These are phyloP conservation scores for Empidonax alnorum DNA, from an alignment of 2,113 vertebrate genomes.

Conservation along the genomic window DNA sequence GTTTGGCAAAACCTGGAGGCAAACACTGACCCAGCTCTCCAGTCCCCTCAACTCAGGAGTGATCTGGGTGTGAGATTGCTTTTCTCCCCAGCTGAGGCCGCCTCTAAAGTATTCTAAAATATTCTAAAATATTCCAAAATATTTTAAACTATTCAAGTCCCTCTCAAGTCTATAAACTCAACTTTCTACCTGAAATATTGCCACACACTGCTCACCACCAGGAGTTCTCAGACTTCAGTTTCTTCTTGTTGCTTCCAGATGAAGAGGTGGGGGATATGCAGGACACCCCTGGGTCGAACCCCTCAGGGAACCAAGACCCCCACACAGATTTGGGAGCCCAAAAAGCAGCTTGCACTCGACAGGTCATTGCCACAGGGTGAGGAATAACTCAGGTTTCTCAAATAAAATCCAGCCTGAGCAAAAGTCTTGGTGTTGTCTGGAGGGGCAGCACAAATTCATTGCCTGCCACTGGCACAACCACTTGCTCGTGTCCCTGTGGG, in stretches of 20 bases:
- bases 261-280: fast-evolving
- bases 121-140: background rate
- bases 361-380: background rate
- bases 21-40: background rate
- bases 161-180: background rate
- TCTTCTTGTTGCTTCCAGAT: background rate
- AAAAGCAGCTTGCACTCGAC: background rate
- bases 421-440: background rate
- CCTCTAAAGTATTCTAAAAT: background rate
- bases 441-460: background rate
- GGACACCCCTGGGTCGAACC: background rate
- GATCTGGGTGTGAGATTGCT: background rate
- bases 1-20: background rate
- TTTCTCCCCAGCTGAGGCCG: background rate
- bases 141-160: background rate
- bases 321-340: background rate
- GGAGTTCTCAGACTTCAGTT: background rate
- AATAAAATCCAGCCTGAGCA: background rate
- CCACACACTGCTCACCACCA: background rate
- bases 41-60: background rate
- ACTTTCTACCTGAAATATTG: background rate
- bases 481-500: background rate
- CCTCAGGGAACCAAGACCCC: too few species aligned
- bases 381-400: background rate
- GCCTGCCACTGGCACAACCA: background rate